phyloP scores from a whole-genome alignment of 1,140 invertebrate genomes.

The Pseudomyrmex gracilis region DNA sequence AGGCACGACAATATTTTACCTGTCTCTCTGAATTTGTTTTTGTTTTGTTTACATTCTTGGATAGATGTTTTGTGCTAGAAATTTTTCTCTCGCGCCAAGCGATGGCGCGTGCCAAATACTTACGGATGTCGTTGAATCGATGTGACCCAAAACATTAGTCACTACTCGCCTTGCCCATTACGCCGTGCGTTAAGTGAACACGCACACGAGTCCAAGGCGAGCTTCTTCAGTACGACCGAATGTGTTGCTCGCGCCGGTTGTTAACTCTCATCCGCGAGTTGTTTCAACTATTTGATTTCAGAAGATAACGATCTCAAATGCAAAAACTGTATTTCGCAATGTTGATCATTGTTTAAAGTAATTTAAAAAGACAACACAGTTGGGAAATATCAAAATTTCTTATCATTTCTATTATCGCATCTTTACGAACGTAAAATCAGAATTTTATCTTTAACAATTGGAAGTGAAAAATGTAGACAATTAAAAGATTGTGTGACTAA shows the following conservation, averaged over 20 bases:
- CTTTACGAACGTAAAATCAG: too few species aligned
- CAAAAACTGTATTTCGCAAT: background rate
- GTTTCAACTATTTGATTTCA: background rate
- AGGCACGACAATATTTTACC: background rate
- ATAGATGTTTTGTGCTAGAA: background rate
- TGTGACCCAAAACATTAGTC: slow-evolving; percentile 76
- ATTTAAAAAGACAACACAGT: background rate
- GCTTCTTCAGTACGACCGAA: slow-evolving; percentile 66
- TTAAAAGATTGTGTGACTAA: background rate
- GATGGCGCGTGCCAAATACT: slow-evolving; percentile 14
- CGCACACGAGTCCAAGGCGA: slow-evolving; percentile 69
- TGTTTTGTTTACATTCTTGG: background rate
- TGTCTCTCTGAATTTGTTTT: background rate
- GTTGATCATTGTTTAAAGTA: background rate
- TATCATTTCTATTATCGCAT: too few species aligned
- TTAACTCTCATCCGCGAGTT: background rate
- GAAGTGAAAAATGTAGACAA: background rate
- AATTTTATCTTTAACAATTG: too few species aligned
- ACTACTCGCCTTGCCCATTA: slow-evolving; percentile 63
- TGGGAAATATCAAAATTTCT: background rate
- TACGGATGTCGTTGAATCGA: slow-evolving; percentile 65
- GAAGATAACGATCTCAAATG: background rate
- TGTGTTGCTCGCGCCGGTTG: slow-evolving; percentile 20
- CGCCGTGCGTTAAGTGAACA: slow-evolving; percentile 52
- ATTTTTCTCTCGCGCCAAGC: background rate